These are phyloP conservation scores for Noctua janthina DNA, from an alignment of 2,888 invertebrate species.

Conservation along the genomic window DNA sequence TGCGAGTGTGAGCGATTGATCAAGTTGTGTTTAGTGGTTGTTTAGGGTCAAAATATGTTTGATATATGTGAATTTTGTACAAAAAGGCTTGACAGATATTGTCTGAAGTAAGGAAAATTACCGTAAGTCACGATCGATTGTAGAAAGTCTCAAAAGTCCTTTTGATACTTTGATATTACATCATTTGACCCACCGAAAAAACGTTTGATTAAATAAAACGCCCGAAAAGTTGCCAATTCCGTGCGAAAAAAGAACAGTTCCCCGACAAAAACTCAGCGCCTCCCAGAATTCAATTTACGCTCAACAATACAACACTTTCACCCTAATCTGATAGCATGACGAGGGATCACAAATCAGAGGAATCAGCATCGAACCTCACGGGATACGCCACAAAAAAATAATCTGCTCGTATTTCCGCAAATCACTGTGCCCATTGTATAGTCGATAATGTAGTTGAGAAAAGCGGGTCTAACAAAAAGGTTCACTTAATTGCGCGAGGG, in stretches of 20 bases:
- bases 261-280: conserved; percentile 46
- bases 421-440: conserved; percentile 88
- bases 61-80: not conserved
- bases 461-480: conserved; percentile 86
- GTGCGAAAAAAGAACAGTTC: conserved; percentile 6
- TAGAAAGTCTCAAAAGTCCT: not conserved
- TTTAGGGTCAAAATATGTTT: conserved; percentile 2
- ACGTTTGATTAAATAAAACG: not conserved
- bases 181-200: not conserved
- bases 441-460: conserved; percentile 87
- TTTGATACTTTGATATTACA: not conserved
- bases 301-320: conserved; percentile 79
- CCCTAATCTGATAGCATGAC: conserved; percentile 79
- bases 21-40: not conserved
- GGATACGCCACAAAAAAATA: conserved; percentile 81
- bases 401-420: conserved; percentile 87
- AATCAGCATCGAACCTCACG: conserved; percentile 76
- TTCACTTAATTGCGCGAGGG: conserved; percentile 88
- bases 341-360: conserved; percentile 83
- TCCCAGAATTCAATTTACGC: conserved; percentile 77
- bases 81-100: not conserved
- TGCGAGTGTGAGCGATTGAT: conserved; percentile 31
- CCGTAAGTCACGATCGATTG: not conserved
- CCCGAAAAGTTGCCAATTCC: conserved; percentile 16
- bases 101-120: not conserved